These are phyloP conservation scores for Crocuta crocuta DNA, from an alignment of 2,113 vertebrate genomes.

Conservation along the genomic window DNA sequence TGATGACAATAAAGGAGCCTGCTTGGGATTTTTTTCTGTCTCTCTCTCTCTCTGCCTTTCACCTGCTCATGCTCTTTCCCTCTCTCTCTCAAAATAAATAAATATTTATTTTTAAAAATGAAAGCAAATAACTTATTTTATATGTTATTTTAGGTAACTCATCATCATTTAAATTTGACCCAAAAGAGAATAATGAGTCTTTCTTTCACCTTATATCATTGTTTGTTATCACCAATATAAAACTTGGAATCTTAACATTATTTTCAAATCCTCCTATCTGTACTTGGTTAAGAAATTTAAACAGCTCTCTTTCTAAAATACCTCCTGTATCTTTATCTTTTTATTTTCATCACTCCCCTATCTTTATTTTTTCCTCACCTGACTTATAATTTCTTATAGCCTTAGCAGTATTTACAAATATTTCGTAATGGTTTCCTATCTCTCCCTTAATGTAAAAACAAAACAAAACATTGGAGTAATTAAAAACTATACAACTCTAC, in stretches of 20 bases:
- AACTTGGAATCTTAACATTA: not conserved
- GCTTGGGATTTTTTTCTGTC: no score
- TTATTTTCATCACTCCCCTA: not conserved
- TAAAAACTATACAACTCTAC: not conserved
- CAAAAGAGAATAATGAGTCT: not conserved
- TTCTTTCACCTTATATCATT: not conserved
- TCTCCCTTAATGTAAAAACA: not conserved
- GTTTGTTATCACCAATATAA: not conserved
- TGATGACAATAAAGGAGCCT: no score
- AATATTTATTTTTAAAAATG: no score
- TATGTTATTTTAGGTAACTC: not conserved
- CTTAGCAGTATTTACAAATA: not conserved
- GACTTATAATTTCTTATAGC: not conserved
- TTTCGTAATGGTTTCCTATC: not conserved
- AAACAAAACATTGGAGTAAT: not conserved
- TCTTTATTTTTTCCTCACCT: not conserved
- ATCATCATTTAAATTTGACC: conserved; percentile 11
- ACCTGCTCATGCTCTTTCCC: no score
- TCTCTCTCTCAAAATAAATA: no score
- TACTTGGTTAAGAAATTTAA: not conserved
- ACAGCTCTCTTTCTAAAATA: not conserved
- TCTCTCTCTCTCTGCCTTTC: no score
- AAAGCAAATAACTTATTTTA: not conserved
- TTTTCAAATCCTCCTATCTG: not conserved
- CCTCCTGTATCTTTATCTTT: not conserved